Evolutionary conservation across 1,140 invertebrate genomes (phyloP).

Genomic region (Myzus persicae): DNA sequence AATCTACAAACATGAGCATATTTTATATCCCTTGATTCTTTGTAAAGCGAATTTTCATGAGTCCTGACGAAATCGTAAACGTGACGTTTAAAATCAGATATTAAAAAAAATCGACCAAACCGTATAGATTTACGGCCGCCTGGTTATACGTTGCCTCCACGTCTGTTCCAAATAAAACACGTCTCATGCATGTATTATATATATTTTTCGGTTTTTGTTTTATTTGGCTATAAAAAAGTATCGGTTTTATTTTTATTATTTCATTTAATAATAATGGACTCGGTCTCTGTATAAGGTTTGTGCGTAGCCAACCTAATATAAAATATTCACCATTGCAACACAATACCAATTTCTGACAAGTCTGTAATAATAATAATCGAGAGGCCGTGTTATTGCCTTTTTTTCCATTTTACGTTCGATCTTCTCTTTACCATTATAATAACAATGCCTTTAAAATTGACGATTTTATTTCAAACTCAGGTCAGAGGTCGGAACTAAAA

Average conservation of each 20-base stretch:
- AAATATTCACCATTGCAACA: conserved; percentile 38
- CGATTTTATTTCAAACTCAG: not conserved
- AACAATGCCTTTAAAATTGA: conserved; percentile 25
- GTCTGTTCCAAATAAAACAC: conserved; percentile 43
- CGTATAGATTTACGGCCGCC: conserved; percentile 51
- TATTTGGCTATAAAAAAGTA: conserved; percentile 56
- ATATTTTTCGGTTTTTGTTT: conserved; percentile 50
- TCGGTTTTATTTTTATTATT: conserved; percentile 29
- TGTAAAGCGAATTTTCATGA: not conserved
- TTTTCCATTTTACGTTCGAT: conserved; percentile 14
- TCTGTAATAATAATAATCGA: conserved; percentile 50
- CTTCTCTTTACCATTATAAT: not conserved
- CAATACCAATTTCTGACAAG: conserved; percentile 53
- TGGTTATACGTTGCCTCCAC: not conserved
- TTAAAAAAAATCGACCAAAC: conserved; percentile 43
- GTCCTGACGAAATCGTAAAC: conserved; percentile 43
- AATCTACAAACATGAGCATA: not conserved
- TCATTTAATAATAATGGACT: conserved; percentile 53
- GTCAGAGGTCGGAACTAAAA: not conserved
- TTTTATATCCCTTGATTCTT: conserved; percentile 17
- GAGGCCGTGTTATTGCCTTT: not conserved
- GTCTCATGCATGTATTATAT: not conserved
- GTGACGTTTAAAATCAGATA: conserved; percentile 44
- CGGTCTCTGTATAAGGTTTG: not conserved
- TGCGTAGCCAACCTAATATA: conserved; percentile 7